Base-by-base conservation (phyloP, 2,797 vertebrate species). In the Anguilla anguilla region DNA sequence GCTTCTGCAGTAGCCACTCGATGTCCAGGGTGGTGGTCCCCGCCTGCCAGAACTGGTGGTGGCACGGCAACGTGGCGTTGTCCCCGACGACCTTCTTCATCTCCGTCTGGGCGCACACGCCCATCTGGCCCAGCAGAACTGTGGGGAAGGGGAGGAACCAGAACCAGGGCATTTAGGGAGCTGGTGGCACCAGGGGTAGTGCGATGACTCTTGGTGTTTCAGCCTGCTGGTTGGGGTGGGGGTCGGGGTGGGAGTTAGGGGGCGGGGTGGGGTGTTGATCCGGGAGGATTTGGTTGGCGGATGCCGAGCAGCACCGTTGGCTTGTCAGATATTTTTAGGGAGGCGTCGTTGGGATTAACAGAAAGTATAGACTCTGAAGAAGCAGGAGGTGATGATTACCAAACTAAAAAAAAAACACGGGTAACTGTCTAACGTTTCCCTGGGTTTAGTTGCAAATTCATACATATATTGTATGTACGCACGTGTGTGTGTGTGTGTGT, bases 41-140 rank as follows among this genome's bases (percentile, higher is more conserved):
- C 59, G 96, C 95, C 81, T 96, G 95, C 88, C 97, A 97, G 92
- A 98, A 96, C 77, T 94, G 97, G 92, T 99, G 97, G 91, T 98
- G 96, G 88, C 98, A 99, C 6, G 98, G 98, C 94, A 99, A 91
- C 0, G 97, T 98, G 88, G 97, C 97, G 31, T 98, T 98, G 82
- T 98, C 97, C 83, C 97, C 97, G 0, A 98, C 97, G 90, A 98
- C 96, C 82, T 94, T 94, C 93, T 97, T 98, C 94, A 98, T 97
- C 89, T 98, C 97, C 0, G 96, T 97, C 94, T 98, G 97, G 89
- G 96, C 96, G 13, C 93, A 87, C 0, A 93, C 90, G 43, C 92
- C 88, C 86, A 94, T 87, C 88, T 92, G 89, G 81, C 90, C 91
- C 90, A 93, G 89, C 85, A 94, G 89, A 90, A 94, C 94, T 94